Evolutionary conservation across 2,797 vertebrate species (phyloP), one percentile per base, ranked within the genome.

Genomic region (Otolemur crassicaudatus): DNA sequence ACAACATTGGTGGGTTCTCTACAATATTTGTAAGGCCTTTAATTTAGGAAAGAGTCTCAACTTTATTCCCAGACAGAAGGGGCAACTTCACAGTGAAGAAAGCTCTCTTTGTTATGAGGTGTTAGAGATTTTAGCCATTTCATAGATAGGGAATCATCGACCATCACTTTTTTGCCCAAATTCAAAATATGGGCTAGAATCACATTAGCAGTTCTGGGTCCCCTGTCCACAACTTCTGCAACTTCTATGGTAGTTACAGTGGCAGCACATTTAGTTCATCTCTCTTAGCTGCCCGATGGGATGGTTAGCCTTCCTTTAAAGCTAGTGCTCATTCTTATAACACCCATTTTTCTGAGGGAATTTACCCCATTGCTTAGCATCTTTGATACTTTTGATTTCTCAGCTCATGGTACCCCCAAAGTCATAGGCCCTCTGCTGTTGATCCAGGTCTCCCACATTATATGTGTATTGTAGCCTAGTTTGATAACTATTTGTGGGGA

Each of bases 271-370:
- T 84, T 86, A 87, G 81, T 82, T 83, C 58, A n/a, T 65, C 67
- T 75, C 46, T 67, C 49, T 72, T 79, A 94, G 79, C 75, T 90
- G 14, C 29, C 22, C 27, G 34, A 43, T 61, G 70, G 37, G 25
- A 43, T 69, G 7, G 37, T 72, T 94, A 87, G 56, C 27, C 53
- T 88, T 97, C 93, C 63, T 96, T 31, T 25, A 84, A 87, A 96
- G 31, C 69, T 46, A 69, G 13, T 88, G 53, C 72, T 80, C 13
- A 69, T 93, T 40, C 63, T 82, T 83, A 43, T 60, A 53, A 31
- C 25, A 77, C 31, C 53, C 40, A n/a, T 61, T 87, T 63, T 91
- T 37, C 82, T 79, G 43, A 25, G 93, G 49, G 16, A 75, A n/a
- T 94, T 75, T 61, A 1, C 43, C 31, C 17, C 16, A 60, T 73